Conservation (phyloP, 1,140 invertebrate genomes). For the Caenorhabditis latens region DNA sequence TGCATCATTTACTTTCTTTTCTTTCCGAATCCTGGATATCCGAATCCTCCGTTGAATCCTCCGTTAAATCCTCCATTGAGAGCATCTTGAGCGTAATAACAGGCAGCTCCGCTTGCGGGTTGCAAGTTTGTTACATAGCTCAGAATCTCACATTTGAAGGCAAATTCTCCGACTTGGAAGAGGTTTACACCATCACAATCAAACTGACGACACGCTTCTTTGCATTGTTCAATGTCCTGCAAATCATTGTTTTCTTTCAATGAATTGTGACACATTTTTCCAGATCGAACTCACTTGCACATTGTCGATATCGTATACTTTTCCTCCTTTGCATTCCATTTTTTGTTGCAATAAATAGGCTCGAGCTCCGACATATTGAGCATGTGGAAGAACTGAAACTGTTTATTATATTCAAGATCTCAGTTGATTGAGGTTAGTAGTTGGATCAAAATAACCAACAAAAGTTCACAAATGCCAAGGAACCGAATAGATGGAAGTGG, state of each 20-base stretch:
- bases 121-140: slow-evolving; percentile 28
- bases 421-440: not conserved
- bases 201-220: slow-evolving; percentile 65
- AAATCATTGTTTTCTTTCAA: not conserved
- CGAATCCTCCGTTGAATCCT: slow-evolving; percentile 33
- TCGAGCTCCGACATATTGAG: slow-evolving; percentile 60
- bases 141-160: slow-evolving; percentile 63
- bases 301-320: slow-evolving; percentile 67
- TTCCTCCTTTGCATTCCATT: slow-evolving; percentile 65
- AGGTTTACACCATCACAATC: slow-evolving; percentile 65
- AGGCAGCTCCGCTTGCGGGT: slow-evolving; percentile 55
- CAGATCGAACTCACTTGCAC: slow-evolving; percentile 58
- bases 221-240: slow-evolving; percentile 65
- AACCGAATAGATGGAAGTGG: slow-evolving; percentile 8
- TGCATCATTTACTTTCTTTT: not conserved
- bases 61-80: slow-evolving; percentile 5
- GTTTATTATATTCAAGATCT: not conserved
- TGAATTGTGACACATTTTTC: not conserved
- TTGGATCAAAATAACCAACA: slow-evolving; percentile 1
- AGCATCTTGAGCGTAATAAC: slow-evolving; percentile 53
- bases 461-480: slow-evolving; percentile 50
- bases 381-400: slow-evolving; percentile 61
- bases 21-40: slow-evolving; percentile 36
- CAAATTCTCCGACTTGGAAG: slow-evolving; percentile 66
- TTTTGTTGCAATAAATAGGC: slow-evolving; percentile 60